Percentiles rank a stretch among this genome's conserved stretches.
phyloP scores from a whole-genome alignment of 2,113 vertebrate species.

The Albula goreensis region DNA sequence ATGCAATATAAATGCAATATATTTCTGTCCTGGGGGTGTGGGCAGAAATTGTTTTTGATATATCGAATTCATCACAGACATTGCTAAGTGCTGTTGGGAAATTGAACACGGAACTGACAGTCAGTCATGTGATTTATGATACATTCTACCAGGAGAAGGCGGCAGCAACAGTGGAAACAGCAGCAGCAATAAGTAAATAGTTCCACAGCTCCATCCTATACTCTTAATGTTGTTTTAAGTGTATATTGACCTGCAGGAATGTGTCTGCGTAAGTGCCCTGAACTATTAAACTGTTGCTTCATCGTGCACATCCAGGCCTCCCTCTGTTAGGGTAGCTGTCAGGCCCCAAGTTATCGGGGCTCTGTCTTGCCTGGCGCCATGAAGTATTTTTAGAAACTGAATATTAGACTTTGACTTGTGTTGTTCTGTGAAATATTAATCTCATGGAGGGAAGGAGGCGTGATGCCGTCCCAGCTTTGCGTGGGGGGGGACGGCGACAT shows the following conservation, averaged over 20 bases:
- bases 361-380: background rate
- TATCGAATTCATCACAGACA: conserved; percentile 49
- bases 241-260: background rate
- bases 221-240: background rate
- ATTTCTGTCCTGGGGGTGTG: conserved; percentile 43
- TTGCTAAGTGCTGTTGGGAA: conserved; percentile 64
- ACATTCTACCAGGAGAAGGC: no score
- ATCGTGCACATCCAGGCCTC: background rate
- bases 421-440: conserved; percentile 41
- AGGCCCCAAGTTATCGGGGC: background rate
- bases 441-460: conserved; percentile 4
- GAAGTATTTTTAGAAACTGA: conserved; percentile 32
- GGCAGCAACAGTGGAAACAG: background rate
- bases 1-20: conserved; percentile 38
- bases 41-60: conserved; percentile 42
- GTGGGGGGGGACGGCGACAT: background rate
- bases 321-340: background rate
- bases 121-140: conserved; percentile 52
- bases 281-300: background rate
- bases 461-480: background rate
- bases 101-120: conserved; percentile 49
- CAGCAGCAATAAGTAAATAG: background rate
- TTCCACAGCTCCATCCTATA: background rate
- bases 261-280: background rate
- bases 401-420: conserved; percentile 23